phyloP scores from a whole-genome alignment of 2,113 vertebrate species.

The Erpornis zantholeuca region DNA sequence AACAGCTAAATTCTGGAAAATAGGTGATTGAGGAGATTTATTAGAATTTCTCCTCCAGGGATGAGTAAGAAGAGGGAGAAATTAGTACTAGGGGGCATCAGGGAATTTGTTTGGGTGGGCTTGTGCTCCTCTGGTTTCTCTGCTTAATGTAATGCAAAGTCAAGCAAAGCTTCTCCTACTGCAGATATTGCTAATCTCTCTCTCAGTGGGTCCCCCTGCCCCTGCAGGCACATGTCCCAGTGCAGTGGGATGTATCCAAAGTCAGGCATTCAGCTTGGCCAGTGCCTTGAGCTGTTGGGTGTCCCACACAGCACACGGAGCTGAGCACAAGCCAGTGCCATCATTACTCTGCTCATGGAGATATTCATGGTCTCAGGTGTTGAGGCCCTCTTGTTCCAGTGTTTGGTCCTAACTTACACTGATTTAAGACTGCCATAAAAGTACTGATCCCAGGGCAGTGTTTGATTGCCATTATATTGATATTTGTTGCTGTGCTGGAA shows the following conservation, averaged over 20 bases:
- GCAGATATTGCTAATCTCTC: neutral
- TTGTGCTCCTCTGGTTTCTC: neutral
- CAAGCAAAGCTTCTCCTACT: neutral
- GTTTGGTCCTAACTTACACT: neutral
- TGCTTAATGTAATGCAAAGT: neutral
- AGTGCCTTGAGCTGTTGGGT: neutral
- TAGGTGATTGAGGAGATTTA: neutral
- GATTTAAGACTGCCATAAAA: neutral
- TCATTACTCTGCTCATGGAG: neutral
- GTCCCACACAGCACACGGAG: neutral
- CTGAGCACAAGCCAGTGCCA: neutral
- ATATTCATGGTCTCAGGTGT: neutral
- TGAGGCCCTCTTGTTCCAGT: neutral
- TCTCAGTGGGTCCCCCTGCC: neutral
- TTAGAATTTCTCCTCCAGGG: neutral
- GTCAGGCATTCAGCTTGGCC: neutral
- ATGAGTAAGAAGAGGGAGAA: neutral
- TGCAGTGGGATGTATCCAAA: neutral
- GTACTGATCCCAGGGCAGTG: rapidly evolving
- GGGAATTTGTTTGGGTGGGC: neutral
- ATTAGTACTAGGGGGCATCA: neutral
- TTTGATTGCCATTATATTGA: neutral
- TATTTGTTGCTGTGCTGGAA: neutral
- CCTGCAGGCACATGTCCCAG: neutral
- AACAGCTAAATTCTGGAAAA: neutral